Evolutionary conservation across 2,797 vertebrate genomes (phyloP).

Genomic region (Telmatherina bonti): DNA sequence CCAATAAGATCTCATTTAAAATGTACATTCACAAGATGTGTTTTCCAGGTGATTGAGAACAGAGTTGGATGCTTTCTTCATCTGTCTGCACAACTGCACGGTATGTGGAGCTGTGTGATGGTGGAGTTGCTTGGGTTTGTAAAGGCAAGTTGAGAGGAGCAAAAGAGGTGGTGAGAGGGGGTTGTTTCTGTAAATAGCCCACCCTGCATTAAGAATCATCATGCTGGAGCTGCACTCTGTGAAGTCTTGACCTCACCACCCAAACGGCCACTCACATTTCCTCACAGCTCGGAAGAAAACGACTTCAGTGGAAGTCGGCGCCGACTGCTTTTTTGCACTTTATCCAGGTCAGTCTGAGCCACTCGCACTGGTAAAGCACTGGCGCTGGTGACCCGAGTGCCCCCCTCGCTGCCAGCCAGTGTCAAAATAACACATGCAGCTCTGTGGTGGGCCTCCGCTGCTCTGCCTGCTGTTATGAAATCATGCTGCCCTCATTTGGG

Average conservation of each 20-base stretch:
- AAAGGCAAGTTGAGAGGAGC: constrained; percentile 27
- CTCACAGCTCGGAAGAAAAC: constrained; percentile 28
- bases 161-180: constrained; percentile 6
- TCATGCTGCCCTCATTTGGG: constrained; percentile 54
- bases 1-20: constrained; percentile 43
- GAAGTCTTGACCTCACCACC: constrained; percentile 67
- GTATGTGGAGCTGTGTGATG: constrained; percentile 59
- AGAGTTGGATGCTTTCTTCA: constrained; percentile 39
- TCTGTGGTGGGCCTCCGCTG: constrained; percentile 38
- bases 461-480: constrained; percentile 62
- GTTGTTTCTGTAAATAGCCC: constrained; percentile 74
- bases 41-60: constrained; percentile 35
- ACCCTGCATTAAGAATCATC: constrained; percentile 65
- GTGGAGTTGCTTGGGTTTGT: constrained; percentile 60
- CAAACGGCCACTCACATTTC: constrained; percentile 62
- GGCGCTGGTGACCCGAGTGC: constrained; percentile 40
- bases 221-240: constrained; percentile 47
- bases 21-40: constrained; percentile 34
- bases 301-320: constrained; percentile 35
- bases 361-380: constrained; percentile 55
- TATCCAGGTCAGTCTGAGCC: constrained; percentile 72
- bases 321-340: constrained; percentile 63
- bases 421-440: constrained; percentile 68
- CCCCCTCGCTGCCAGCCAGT: constrained; percentile 58
- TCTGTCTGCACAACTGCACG: constrained; percentile 68